phyloP scores from a whole-genome alignment of 2,113 vertebrate genomes.

The Ctenomys sociabilis region DNA sequence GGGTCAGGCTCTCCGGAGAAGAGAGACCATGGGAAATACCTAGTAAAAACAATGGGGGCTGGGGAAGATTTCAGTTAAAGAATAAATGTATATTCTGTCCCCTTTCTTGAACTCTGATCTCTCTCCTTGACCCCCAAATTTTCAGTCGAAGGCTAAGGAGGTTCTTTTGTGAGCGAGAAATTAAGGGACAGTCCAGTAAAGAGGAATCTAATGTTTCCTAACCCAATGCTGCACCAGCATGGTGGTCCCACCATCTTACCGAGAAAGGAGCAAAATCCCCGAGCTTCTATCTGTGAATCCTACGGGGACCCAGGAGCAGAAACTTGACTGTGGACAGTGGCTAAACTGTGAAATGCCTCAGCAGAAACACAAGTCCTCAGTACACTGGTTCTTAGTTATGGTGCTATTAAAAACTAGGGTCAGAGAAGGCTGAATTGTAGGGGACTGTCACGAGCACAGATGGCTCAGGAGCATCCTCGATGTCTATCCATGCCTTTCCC shows the following conservation, averaged over 20 bases:
- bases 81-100: neutral
- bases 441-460: fast-evolving
- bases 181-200: neutral
- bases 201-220: neutral
- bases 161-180: neutral
- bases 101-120: neutral
- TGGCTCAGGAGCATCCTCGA: neutral
- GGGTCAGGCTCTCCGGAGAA: neutral
- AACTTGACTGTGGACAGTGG: neutral
- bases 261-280: neutral
- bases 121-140: neutral
- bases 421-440: no score
- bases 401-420: neutral
- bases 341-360: no score
- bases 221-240: neutral
- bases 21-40: neutral
- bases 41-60: neutral
- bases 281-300: neutral
- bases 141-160: neutral
- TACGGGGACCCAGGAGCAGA: neutral
- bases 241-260: neutral
- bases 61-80: neutral
- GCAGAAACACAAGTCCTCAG: neutral
- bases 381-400: neutral
- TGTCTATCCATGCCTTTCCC: neutral